phyloP scores from a whole-genome alignment of 2,888 invertebrate genomes.

The Deilephila elpenor region DNA sequence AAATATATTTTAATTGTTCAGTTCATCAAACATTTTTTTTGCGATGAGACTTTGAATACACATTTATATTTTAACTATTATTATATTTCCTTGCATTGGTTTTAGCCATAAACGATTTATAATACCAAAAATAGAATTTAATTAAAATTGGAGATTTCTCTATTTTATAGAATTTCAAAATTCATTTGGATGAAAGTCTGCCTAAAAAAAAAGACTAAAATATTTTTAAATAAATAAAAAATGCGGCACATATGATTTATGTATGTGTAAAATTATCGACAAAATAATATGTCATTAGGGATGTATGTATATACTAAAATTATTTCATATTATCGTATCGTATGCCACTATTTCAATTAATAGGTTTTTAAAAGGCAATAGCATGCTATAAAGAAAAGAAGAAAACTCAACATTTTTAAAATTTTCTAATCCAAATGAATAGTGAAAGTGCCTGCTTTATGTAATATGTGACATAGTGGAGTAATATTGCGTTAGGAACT shows the following conservation, averaged over 20 bases:
- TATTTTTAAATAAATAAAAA: no score
- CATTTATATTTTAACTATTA: no score
- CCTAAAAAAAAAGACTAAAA: no score
- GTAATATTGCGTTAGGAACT: slow-evolving; percentile 26
- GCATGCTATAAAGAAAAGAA: not conserved
- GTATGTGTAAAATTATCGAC: not conserved
- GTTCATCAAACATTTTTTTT: no score
- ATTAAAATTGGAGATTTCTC: not conserved
- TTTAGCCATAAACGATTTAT: no score
- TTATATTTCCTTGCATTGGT: no score
- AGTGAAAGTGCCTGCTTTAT: not conserved
- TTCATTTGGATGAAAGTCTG: not conserved
- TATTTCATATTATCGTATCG: not conserved
- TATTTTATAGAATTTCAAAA: not conserved
- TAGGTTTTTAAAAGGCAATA: not conserved
- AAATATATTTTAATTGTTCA: no score
- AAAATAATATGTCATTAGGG: not conserved
- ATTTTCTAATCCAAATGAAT: not conserved
- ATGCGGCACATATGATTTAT: not conserved
- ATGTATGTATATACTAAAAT: not conserved
- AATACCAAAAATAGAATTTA: not conserved
- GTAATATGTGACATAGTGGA: slow-evolving; percentile 12
- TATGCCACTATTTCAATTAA: not conserved
- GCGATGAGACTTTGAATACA: no score
- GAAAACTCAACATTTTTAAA: not conserved